These are phyloP conservation scores for Patagioenas fasciata DNA, from an alignment of 2,113 vertebrate species.

Conservation along the genomic window DNA sequence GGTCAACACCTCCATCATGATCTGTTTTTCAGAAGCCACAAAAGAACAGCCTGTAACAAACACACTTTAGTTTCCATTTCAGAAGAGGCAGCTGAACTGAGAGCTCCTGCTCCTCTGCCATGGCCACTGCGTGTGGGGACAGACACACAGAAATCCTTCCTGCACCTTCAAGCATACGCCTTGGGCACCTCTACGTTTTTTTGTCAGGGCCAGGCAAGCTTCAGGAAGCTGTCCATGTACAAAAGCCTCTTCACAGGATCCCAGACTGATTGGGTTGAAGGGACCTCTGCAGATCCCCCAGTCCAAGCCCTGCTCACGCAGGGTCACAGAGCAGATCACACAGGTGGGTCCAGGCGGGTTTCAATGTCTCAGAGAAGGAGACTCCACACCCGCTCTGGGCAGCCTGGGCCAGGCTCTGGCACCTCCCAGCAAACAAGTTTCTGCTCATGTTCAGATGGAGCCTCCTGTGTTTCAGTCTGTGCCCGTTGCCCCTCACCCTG, in stretches of 20 bases:
- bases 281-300: too few relatives aligned
- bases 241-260: not conserved
- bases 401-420: too few relatives aligned
- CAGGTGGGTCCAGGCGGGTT: too few relatives aligned
- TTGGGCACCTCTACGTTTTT: not conserved
- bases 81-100: not conserved
- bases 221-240: not conserved
- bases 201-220: not conserved
- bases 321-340: too few relatives aligned
- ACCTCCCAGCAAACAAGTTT: too few relatives aligned
- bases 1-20: not conserved
- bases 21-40: not conserved
- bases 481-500: too few relatives aligned
- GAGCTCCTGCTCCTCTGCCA: not conserved
- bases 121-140: rapidly evolving
- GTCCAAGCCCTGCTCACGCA: too few relatives aligned
- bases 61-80: not conserved
- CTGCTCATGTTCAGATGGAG: too few relatives aligned
- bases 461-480: too few relatives aligned
- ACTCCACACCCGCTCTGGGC: too few relatives aligned
- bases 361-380: too few relatives aligned
- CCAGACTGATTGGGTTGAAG: too few relatives aligned
- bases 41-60: not conserved
- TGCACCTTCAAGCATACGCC: not conserved
- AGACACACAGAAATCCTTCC: not conserved